Evolutionary conservation across 2,113 vertebrate species (phyloP), one percentile per base, ranked within the genome.

Genomic region (Alethe diademata): DNA sequence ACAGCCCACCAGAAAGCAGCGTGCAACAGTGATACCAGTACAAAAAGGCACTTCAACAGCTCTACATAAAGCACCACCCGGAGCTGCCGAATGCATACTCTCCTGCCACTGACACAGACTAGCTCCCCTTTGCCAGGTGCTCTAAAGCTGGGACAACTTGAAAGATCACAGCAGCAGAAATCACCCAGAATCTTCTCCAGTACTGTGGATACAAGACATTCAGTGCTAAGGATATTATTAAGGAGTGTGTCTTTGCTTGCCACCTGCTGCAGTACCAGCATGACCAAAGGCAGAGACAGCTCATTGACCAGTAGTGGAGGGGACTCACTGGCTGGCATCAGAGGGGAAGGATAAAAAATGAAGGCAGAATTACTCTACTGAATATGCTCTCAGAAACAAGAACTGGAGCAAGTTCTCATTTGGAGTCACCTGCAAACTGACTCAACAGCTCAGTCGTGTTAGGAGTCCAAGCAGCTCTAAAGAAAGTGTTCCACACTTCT

Each of bases 371-470:
- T 25, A 26, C 18, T 47, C 40, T n/a, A 40, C 17, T 66, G 75
- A 56, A 56, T 19, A 48, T 14, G 15, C 10, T 48, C 35, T 74
- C 26, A 66, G 26, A 65, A 82, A 24, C 2, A 67, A 87, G 56
- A 82, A 40, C 0, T 54, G 50, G 25, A 90, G 36, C 5, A 50
- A 56, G 35, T 18, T 48, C 28, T 64, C 23, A 3, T 15, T 33
- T 0, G 3, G 26, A 42, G 6, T 45, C 64, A 66, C 28, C n/a
- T 56, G 16, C 11, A 72, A 82, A 83, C 25, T 12, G 23, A 71
- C 3, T 1, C 11, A 69, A 51, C 24, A 53, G 22, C 36, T 53
- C 18, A 14, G 33, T 7, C 0, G 0, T 1, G 8, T 54, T 7
- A 71, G 24, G 35, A 89, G 51, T 60, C 17, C 1, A 5, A 70